Base-by-base conservation (phyloP, 2,797 vertebrate genomes). In the Channallabes apus region DNA sequence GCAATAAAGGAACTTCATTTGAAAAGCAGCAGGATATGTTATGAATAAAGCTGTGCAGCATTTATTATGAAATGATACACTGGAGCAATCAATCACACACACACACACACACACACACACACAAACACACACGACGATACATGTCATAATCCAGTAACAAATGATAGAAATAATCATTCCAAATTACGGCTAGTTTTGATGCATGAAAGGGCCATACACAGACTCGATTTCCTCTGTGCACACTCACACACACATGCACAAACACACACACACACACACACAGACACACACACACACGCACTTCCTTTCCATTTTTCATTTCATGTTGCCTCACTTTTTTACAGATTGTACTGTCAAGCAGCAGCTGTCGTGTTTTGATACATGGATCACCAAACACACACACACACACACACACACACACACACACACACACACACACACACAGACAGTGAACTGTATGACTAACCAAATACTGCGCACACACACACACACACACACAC, bases 301-400 rank as follows among this genome's bases (percentile, higher is more conserved):
- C 79, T 84, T 88, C 68, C 87, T n/a, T 69, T 65, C 69, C 84
- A 86, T 85, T 67, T 64, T 86, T 84, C 83, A 84, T 87, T 82
- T 81, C 71, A 61, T 79, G 67, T 86, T 67, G 86, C 82, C 86
- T 86, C 71, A 65, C 77, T 84, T 80, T 87, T 85, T 71, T 79
- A 86, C 85, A 88, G 88, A 89, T 88, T 84, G 86, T 84, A 84
- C 86, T 86, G 89, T 88, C 87, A 87, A 35, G 54, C 71, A 83
- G 84, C 84, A 91, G 89, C 81, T 91, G 88, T 84, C 86, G 51
- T 83, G 80, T 64, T 84, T 80, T 88, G 87, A 89, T 88, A 73
- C 82, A 88, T 88, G 87, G 82, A 85, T 27, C 59, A 73, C 59
- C 84, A 76, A 67, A 35, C 46, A 41, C 17, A 27, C 51, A 75